Evolutionary conservation across 2,113 vertebrate genomes (phyloP).

Genomic region (Amblyopsis rosae): DNA sequence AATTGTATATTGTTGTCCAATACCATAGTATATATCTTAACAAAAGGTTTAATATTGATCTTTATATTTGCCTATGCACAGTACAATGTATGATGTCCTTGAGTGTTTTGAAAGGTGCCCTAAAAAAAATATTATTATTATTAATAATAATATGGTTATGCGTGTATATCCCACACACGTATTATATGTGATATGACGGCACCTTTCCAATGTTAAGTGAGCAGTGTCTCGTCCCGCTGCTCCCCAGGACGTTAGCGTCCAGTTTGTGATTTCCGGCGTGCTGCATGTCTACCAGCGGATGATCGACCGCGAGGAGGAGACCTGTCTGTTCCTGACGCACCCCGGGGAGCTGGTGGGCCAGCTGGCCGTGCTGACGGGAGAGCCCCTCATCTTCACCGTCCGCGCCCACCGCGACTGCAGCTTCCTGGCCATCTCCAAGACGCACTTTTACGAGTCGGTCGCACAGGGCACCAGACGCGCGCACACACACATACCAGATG

Average conservation of each 20-base stretch:
- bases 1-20: too few species aligned
- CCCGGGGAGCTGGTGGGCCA: conserved; percentile 94
- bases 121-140: too few species aligned
- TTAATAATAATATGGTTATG: too few species aligned
- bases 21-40: too few species aligned
- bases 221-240: not conserved
- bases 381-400: conserved; percentile 94
- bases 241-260: conserved; percentile 87
- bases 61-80: too few species aligned
- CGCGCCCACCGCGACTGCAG: conserved; percentile 89
- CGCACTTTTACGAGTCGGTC: conserved; percentile 91
- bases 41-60: too few species aligned
- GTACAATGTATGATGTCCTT: too few species aligned
- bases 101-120: too few species aligned
- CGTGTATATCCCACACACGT: too few species aligned
- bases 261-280: conserved; percentile 91
- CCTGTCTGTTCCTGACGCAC: conserved; percentile 88
- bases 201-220: not conserved
- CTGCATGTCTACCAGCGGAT: conserved; percentile 92
- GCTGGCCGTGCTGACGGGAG: conserved; percentile 91
- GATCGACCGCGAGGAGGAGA: conserved; percentile 90
- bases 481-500: not conserved
- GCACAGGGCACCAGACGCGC: conserved; percentile 33
- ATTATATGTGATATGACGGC: too few species aligned
- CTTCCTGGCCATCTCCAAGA: conserved; percentile 92